Evolutionary conservation across 2,888 invertebrate genomes (phyloP).

Genomic region (Acrocera orbiculus): DNA sequence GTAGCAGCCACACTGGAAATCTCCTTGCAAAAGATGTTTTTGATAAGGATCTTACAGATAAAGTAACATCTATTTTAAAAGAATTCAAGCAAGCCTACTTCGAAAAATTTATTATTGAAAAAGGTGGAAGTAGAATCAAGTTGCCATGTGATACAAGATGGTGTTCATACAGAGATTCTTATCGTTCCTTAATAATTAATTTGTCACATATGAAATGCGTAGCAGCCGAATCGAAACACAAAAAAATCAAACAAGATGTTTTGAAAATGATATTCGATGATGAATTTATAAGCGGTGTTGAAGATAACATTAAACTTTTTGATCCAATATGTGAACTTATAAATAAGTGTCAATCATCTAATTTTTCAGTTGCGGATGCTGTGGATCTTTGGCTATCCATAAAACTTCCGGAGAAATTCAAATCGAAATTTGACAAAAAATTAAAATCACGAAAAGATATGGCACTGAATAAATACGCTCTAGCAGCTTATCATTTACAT

Average conservation of each 20-base stretch:
- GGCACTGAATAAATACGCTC: slow-evolving; percentile 1
- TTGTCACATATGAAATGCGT: slow-evolving; percentile 1
- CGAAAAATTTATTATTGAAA: slow-evolving; percentile 9
- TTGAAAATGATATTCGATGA: slow-evolving; percentile 5
- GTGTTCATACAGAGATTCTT: slow-evolving; percentile 6
- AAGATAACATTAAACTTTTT: slow-evolving; percentile 5
- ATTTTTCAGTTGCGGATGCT: slow-evolving; percentile 4
- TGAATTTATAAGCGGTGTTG: slow-evolving; percentile 5
- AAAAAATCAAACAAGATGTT: not conserved
- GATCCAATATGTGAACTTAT: slow-evolving; percentile 6
- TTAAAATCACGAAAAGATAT: not conserved
- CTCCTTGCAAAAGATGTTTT: slow-evolving; percentile 14
- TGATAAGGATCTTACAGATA: slow-evolving; percentile 8
- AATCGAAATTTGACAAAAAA: not conserved
- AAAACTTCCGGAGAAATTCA: slow-evolving; percentile 5
- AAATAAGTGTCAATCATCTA: slow-evolving; percentile 4
- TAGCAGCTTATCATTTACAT: slow-evolving; percentile 1
- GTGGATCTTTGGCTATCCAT: slow-evolving; percentile 5
- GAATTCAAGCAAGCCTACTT: slow-evolving; percentile 10
- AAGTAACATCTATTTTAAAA: slow-evolving; percentile 8
- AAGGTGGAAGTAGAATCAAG: slow-evolving; percentile 8
- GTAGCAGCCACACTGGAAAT: slow-evolving; percentile 15
- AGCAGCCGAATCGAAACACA: slow-evolving; percentile 2
- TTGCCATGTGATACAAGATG: too few species aligned
- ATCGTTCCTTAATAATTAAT: slow-evolving; percentile 4